Conservation (phyloP, 1,140 invertebrate genomes). For the Oedothorax gibbosus region DNA sequence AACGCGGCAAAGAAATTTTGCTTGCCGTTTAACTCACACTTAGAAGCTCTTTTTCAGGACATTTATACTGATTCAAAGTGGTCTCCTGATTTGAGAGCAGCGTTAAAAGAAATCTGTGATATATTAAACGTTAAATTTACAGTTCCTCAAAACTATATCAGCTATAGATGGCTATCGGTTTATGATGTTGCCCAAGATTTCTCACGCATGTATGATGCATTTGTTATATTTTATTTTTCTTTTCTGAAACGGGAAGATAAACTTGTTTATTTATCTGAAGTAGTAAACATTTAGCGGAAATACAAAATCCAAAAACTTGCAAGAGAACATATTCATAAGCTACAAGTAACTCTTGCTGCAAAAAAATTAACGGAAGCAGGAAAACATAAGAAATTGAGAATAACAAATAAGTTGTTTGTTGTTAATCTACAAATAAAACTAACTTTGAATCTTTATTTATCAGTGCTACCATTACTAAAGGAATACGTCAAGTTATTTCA, state of each 20-base stretch:
- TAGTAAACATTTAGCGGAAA: neutral
- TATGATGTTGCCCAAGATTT: slow-evolving; percentile 63
- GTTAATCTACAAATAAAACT: neutral
- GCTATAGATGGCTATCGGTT: slow-evolving; percentile 63
- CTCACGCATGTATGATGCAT: slow-evolving; percentile 53
- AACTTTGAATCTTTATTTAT: neutral
- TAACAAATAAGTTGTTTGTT: too few relatives aligned
- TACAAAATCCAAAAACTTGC: neutral
- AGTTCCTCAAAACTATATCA: slow-evolving; percentile 61
- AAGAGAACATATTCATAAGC: neutral
- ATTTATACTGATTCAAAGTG: slow-evolving; percentile 64
- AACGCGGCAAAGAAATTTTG: slow-evolving; percentile 64
- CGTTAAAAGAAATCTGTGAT: slow-evolving; percentile 63
- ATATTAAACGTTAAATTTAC: slow-evolving; percentile 61
- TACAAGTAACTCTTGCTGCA: neutral
- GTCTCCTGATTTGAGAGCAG: slow-evolving; percentile 60
- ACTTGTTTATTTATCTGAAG: neutral
- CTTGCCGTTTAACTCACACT: slow-evolving; percentile 60
- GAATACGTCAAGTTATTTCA: too few relatives aligned
- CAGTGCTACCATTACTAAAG: slow-evolving; percentile 6
- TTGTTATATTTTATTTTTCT: slow-evolving; percentile 61
- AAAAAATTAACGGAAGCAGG: slow-evolving; percentile 12
- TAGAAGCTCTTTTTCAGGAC: slow-evolving; percentile 62
- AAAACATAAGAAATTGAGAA: slow-evolving; percentile 8
- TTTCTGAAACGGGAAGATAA: slow-evolving; percentile 36